A percentile compares a stretch with the other conserved stretches of the same genome.
These are phyloP conservation scores for Notothenia coriiceps DNA, from an alignment of 2,113 vertebrate species.

Conservation along the genomic window DNA sequence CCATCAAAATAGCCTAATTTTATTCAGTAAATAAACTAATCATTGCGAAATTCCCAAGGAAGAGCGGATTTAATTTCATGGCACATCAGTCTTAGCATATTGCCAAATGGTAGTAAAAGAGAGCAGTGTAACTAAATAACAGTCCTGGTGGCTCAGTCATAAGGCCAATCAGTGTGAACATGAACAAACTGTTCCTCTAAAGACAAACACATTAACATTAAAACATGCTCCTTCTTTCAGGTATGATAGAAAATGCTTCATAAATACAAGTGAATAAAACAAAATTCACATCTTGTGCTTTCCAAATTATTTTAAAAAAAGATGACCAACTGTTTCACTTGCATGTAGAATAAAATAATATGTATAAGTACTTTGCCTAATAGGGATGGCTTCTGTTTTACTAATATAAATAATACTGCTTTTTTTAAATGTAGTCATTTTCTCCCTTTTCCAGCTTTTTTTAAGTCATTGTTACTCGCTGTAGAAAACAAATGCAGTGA, in stretches of 20 bases:
- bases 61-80: neutral
- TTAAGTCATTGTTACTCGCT: neutral
- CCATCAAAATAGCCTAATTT: neutral
- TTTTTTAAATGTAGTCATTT: slow-evolving; percentile 16
- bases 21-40: neutral
- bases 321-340: neutral
- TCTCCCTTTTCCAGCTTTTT: neutral
- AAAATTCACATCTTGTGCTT: neutral
- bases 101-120: neutral
- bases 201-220: neutral
- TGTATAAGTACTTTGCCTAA: neutral
- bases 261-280: slow-evolving; percentile 26
- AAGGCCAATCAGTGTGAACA: slow-evolving; percentile 11
- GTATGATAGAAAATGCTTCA: neutral
- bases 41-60: neutral
- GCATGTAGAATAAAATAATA: neutral
- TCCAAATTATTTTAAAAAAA: neutral
- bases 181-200: slow-evolving; percentile 1
- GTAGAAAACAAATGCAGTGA: neutral
- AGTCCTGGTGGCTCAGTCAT: neutral
- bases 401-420: slow-evolving; percentile 14
- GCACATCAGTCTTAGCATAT: too few species aligned
- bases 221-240: neutral
- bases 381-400: slow-evolving; percentile 34
- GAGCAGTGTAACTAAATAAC: neutral